Evolutionary conservation across 2,797 vertebrate species (phyloP), one percentile per base, ranked within the genome.

Genomic region (Crenichthys baileyi): DNA sequence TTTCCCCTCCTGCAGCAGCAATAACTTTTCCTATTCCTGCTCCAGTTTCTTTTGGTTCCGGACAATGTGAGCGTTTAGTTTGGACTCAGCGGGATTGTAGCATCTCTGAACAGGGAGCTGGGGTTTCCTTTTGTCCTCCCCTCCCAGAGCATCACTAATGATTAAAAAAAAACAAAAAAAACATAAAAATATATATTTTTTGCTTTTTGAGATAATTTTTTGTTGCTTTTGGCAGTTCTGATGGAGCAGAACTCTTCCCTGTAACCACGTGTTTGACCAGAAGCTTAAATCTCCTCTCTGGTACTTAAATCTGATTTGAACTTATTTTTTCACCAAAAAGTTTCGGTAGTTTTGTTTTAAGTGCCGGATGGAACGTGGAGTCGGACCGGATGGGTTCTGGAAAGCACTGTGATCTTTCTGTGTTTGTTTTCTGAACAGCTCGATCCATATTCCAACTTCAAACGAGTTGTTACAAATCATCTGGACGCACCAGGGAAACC

Each of bases 31-130:
- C 63, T 67, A 12, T 11, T 67, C 63, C 63, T 63, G 72, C 55
- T 65, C 29, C 56, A 3, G 29, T 4, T 48, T 70, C 65, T 44
- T 63, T 50, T n/a, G 16, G 76, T 79, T 75, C 68, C 4, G 71
- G 26, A 72, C 71, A 75, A 90, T 79, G 80, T 78, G 81, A 85
- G 74, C 80, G 75, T 31, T 72, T 78, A 74, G 81, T 80, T 67
- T 22, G 84, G 78, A 73, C 50, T 88, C 68, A 75, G 93, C 93
- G 70, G 85, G 90, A 92, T 87, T 95, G 95, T 96, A 95, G 95
- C 94, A 95, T 94, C 82, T 91, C 92, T 93, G 88, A 92, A 91
- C 86, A 91, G 94, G 95, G 94, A 96, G 95, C 95, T 96, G 91
- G 91, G 88, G 89, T 71, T 79, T 67, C 39, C 80, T 73, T 83